Conservation (phyloP, 2,888 invertebrate species). For the Leuctra nigra region DNA sequence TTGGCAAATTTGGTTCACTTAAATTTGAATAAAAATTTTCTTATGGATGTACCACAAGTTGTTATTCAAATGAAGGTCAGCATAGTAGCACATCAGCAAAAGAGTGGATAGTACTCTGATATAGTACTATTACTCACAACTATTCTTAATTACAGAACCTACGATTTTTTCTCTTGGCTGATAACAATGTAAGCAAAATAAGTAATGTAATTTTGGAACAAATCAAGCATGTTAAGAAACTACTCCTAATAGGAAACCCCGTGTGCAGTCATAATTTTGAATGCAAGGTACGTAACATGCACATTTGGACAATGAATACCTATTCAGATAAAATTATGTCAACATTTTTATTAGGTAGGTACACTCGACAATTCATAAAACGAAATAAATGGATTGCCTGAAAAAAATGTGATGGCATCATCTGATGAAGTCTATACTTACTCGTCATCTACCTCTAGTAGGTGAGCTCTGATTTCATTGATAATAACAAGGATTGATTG, state of each 20-base stretch:
- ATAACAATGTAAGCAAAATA: constrained; percentile 36
- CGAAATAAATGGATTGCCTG: too few relatives aligned
- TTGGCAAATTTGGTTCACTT: constrained; percentile 53
- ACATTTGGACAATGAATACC: constrained; percentile 25
- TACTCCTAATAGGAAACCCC: constrained; percentile 49
- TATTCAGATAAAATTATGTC: not conserved
- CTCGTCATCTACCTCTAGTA: too few relatives aligned
- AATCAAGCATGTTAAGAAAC: constrained; percentile 41
- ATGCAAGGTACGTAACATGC: constrained; percentile 24
- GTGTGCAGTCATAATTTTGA: not conserved
- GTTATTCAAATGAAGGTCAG: constrained; percentile 39
- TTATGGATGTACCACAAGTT: constrained; percentile 47
- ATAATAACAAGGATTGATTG: too few relatives aligned
- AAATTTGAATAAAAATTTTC: constrained; percentile 52
- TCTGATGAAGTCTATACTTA: too few relatives aligned
- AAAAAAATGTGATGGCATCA: too few relatives aligned
- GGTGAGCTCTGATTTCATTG: too few relatives aligned
- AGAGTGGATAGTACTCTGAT: not conserved
- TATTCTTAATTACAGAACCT: constrained; percentile 21
- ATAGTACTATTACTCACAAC: not conserved
- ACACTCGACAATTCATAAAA: too few relatives aligned
- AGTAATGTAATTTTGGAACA: constrained; percentile 31
- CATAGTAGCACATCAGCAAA: not conserved
- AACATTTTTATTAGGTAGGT: too few relatives aligned
- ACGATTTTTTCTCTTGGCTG: constrained; percentile 18